Evolutionary conservation across 1,140 invertebrate species (phyloP), one percentile per base, ranked within the genome.

Genomic region (Pemphigus obesinymphae): DNA sequence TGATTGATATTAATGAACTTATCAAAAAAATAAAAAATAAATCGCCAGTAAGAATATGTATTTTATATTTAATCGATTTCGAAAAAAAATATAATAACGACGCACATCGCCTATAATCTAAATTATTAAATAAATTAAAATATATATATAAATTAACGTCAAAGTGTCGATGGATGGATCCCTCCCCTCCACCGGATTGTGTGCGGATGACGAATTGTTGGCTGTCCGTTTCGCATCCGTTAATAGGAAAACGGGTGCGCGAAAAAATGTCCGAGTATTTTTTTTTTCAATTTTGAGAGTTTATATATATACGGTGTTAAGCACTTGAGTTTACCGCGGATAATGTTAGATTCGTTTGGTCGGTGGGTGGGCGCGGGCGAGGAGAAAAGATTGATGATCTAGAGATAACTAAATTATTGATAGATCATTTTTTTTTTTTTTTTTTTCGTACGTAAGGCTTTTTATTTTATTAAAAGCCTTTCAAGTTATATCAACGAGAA

Each of bases 371-470:
- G 23, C 13, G 23, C n/a, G n/a, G n/a, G n/a, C n/a, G n/a, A n/a
- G n/a, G n/a, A n/a, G n/a, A 8, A 43, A 70, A 43, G 66, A 70
- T 70, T 70, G 66, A 70, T 70, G 66, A 45, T 43, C 37, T 7
- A 26, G 20, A 66, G 31, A 66, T 66, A 37, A 66, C n/a, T n/a
- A n/a, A n/a, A n/a, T 37, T 17, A 34, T 70, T 45, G 37, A 70
- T 43, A 10, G 66, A 70, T 70, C 23, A 45, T 23, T 45, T n/a
- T 43, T 43, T 45, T 26, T n/a, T n/a, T n/a, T n/a, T n/a, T n/a
- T n/a, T n/a, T n/a, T n/a, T n/a, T n/a, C n/a, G n/a, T n/a, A n/a
- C n/a, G n/a, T 23, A 23, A 4, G 26, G 66, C 37, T 70, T 43
- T 70, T 43, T 17, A 43, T 70, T 70, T 43, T 45, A 70, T 45